Evolutionary conservation across 2,888 invertebrate genomes (phyloP), one percentile per base, ranked within the genome.

Genomic region (Melangyna quadrimaculata): DNA sequence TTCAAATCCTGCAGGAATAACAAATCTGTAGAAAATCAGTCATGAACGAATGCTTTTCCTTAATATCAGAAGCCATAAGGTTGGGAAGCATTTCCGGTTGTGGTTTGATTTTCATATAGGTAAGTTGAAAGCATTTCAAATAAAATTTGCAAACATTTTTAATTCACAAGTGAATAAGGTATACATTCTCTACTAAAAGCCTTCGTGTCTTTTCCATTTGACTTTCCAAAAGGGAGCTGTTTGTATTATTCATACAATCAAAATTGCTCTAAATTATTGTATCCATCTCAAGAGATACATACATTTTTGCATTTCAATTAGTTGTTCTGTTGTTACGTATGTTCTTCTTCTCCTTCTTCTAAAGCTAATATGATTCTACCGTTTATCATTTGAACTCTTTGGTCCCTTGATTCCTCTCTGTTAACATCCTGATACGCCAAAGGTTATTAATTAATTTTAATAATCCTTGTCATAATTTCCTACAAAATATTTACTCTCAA

Each of bases 371-470:
- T 27, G 22, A 24, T 61, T 32, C 37, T n/a, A 40, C 1, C 61
- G 5, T 40, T 40, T 27, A 61, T 24, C 12, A n/a, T 59, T 5
- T 22, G 22, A 61, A 2, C 29, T 45, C 24, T n/a, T n/a, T 24
- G 24, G 9, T 48, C 29, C 12, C 29, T 19, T 9, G 8, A 19
- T 32, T 57, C 35, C 32, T n/a, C n/a, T n/a, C n/a, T 65, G 57
- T 53, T 74, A 71, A 69, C 70, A 74, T 65, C 65, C 61, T 45
- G 63, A 69, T 83, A 78, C 69, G 55, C 8, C 74, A 83, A 70
- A 57, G 73, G 78, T 74, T 51, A 71, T 48, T 69, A 74, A 70
- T 59, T 37, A 29, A 48, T 70, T 69, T 55, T 32, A 51, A 67
- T 67, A 45, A 67, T 67, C 51, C 51, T 67, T 67, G 51, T 51